Percentiles rank a stretch among this genome's conserved stretches.
Evolutionary conservation across 2,113 vertebrate species (phyloP).

Genomic region (Pristiophorus japonicus): DNA sequence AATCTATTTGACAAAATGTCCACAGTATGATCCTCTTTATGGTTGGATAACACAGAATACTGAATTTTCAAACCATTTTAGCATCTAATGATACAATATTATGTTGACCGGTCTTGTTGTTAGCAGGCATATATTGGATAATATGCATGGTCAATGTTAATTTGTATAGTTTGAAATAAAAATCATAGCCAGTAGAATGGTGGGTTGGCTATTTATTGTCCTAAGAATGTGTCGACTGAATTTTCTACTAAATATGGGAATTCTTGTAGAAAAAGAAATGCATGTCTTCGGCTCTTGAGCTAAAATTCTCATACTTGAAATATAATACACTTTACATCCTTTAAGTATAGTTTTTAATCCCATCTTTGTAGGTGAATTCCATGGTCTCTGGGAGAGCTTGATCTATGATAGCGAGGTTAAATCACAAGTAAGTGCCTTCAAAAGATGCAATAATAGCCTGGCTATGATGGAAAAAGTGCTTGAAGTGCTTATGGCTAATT

Average conservation of each 20-base stretch:
- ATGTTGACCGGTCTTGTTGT: no score
- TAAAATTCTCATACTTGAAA: neutral
- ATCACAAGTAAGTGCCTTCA: slow-evolving; percentile 68
- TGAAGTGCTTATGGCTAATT: neutral
- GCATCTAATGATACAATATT: neutral
- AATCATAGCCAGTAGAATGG: neutral
- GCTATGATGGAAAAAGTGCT: neutral
- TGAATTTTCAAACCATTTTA: neutral
- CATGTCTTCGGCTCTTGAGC: neutral
- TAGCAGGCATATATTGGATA: no score
- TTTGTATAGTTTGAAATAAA: neutral
- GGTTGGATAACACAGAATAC: neutral
- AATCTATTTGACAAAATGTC: neutral
- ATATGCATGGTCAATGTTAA: neutral
- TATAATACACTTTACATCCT: neutral
- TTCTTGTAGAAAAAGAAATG: neutral
- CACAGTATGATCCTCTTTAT: neutral
- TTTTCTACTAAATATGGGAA: neutral
- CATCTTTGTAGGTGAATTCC: slow-evolving; percentile 73
- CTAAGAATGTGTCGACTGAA: neutral
- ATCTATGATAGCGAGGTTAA: slow-evolving; percentile 85
- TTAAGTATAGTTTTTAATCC: neutral
- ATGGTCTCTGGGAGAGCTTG: slow-evolving; percentile 93
- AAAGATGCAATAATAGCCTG: neutral
- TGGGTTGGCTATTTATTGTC: neutral